Conservation (phyloP, 2,113 vertebrate genomes). For the Zosterops borbonicus region DNA sequence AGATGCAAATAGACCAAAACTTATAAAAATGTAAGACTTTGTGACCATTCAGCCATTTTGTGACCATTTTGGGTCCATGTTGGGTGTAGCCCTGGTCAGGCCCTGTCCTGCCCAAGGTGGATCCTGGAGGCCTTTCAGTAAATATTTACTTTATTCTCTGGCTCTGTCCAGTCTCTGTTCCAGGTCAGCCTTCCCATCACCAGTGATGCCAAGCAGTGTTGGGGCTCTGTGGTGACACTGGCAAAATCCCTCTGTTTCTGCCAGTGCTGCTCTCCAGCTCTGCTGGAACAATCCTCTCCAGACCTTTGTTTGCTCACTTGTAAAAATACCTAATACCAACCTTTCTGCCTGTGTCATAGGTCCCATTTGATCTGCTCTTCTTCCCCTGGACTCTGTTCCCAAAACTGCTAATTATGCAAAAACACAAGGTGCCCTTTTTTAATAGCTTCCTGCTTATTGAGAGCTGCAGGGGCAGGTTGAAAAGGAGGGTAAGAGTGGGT, state of each 20-base stretch:
- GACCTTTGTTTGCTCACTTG: neutral
- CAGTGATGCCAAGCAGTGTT: rapidly evolving
- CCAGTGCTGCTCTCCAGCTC: rapidly evolving
- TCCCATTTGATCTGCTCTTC: neutral
- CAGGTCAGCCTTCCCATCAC: neutral
- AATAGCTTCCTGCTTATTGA: neutral
- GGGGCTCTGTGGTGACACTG: rapidly evolving
- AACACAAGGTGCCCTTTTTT: neutral
- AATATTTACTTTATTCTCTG: neutral
- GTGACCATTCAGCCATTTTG: rapidly evolving
- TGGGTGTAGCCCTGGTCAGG: neutral
- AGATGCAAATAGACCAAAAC: neutral
- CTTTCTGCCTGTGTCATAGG: neutral
- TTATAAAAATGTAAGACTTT: neutral
- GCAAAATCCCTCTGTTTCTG: rapidly evolving
- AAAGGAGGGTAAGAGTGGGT: neutral
- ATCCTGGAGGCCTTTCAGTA: neutral
- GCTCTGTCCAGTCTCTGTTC: neutral
- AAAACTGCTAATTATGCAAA: neutral
- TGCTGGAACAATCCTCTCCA: neutral
- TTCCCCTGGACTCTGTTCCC: neutral
- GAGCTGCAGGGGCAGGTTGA: neutral
- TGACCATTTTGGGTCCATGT: neutral
- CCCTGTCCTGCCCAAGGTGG: neutral
- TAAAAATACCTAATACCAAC: neutral